Percentiles rank a stretch among this genome's conserved stretches.
Conservation (phyloP, 2,888 invertebrate genomes). For the Leuctra nigra region DNA sequence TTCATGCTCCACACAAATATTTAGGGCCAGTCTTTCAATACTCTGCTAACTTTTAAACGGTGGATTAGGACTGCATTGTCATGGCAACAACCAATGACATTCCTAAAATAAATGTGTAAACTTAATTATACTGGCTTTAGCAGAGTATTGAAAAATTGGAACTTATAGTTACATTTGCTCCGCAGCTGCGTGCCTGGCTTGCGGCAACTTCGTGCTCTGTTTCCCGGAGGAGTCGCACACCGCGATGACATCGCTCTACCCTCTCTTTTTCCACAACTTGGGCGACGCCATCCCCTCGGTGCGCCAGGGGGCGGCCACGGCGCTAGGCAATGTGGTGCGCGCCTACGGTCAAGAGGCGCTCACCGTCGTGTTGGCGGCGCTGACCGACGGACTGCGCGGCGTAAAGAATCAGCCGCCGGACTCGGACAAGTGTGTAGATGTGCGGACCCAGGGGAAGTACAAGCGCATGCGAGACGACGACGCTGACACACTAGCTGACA, state of each 20-base stretch:
- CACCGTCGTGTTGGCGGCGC: slow-evolving; percentile 37
- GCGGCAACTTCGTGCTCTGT: slow-evolving; percentile 46
- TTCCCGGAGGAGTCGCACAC: slow-evolving; percentile 44
- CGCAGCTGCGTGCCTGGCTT: slow-evolving; percentile 47
- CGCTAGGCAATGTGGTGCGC: slow-evolving; percentile 42
- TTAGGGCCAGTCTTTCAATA: no score
- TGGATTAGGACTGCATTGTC: no score
- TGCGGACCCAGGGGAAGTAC: slow-evolving; percentile 42
- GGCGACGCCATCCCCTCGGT: slow-evolving; percentile 48
- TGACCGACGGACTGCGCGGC: slow-evolving; percentile 40
- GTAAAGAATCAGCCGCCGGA: slow-evolving; percentile 41
- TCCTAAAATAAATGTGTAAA: background rate
- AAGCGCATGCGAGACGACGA: slow-evolving; percentile 44
- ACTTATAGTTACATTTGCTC: background rate
- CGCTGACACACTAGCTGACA: slow-evolving; percentile 41
- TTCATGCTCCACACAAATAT: background rate
- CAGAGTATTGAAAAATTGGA: no score
- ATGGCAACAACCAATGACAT: no score
- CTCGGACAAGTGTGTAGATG: slow-evolving; percentile 37
- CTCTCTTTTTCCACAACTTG: slow-evolving; percentile 41
- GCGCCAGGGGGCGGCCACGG: slow-evolving; percentile 48
- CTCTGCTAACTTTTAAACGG: no score
- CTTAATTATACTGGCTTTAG: background rate
- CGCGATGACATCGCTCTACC: slow-evolving; percentile 40
- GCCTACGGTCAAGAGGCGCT: slow-evolving; percentile 39